Evolutionary conservation across 2,888 invertebrate species (phyloP).

Genomic region (Parascotia fuliginaria): DNA sequence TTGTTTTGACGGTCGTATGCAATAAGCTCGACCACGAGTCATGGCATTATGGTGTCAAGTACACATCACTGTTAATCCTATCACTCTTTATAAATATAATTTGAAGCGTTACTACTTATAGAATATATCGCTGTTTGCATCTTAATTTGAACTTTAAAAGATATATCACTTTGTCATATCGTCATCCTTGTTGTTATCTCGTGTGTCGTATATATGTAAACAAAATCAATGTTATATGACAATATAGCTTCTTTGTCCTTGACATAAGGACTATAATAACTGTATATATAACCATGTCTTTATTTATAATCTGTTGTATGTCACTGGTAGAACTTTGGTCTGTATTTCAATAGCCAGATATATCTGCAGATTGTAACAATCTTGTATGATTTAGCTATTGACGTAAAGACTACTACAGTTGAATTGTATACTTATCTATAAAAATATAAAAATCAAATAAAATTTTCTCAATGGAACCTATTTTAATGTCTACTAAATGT

Average conservation of each 20-base stretch:
- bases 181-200: conserved; percentile 77
- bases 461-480: conserved; percentile 72
- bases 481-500: conserved; percentile 83
- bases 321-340: conserved; percentile 55
- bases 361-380: conserved; percentile 16
- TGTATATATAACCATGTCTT: conserved; percentile 63
- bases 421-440: conserved; percentile 64
- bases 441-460: conserved; percentile 44
- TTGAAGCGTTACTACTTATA: conserved; percentile 64
- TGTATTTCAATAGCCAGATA: conserved; percentile 60
- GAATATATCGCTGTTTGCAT: conserved; percentile 67
- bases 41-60: conserved; percentile 72
- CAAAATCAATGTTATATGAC: conserved; percentile 77
- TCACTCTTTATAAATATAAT: conserved; percentile 58
- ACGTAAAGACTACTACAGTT: conserved; percentile 54
- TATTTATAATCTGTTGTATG: conserved; percentile 59
- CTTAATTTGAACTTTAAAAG: conserved; percentile 60
- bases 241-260: conserved; percentile 74
- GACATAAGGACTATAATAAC: conserved; percentile 48
- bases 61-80: conserved; percentile 69
- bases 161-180: conserved; percentile 78
- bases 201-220: conserved; percentile 71
- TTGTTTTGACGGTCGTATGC: conserved; percentile 21
- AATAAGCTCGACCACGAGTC: conserved; percentile 26
- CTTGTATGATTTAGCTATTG: conserved; percentile 53